Evolutionary conservation across 2,888 invertebrate genomes (phyloP), one percentile per base, ranked within the genome.

Genomic region (Poecilus cupreus): DNA sequence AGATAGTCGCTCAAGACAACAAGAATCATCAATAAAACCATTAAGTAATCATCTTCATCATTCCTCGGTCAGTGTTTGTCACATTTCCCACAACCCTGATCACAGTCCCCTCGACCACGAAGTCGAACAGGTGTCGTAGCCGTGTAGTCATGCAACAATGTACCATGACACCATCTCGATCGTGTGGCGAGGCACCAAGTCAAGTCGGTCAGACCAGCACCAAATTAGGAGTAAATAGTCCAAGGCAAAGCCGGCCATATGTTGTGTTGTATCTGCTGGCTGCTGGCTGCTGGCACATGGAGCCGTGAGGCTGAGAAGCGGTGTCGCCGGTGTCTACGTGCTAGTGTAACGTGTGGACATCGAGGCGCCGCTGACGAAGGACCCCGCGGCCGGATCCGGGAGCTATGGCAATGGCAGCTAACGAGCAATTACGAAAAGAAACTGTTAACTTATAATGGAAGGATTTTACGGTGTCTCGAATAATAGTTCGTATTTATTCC

Each of bases 211-310:
- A 84, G 84, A 85, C 84, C 85, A 85, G 85, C 82, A 84, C 86
- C 86, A 86, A 86, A 86, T 86, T 85, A 85, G 85, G 85, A 83
- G 70, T 83, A 86, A 85, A 84, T 83, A 86, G 86, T 86, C 85
- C 86, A 86, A 86, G 86, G 86, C 84, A 83, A 84, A 79, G 26
- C 18, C 24, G 5, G 32, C 74, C 74, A 74, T 74, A 74, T 74
- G 74, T 74, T 68, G 51, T 18, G 22, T 16, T 18, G 8, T 51
- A 51, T 51, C 13, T 22, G 11, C 26, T 24, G 16, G 18, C 32
- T n/a, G 32, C 22, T 13, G n/a, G 32, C 68, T 37, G 68, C 26
- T 18, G 43, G 32, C 68, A 64, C 32, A 22, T 64, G 26, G 20
- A 13, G 49, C 49, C 49, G n/a, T n/a, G n/a, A n/a, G n/a, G n/a